Conservation (phyloP, 2,888 invertebrate species). For the Drosophila phalerata region DNA sequence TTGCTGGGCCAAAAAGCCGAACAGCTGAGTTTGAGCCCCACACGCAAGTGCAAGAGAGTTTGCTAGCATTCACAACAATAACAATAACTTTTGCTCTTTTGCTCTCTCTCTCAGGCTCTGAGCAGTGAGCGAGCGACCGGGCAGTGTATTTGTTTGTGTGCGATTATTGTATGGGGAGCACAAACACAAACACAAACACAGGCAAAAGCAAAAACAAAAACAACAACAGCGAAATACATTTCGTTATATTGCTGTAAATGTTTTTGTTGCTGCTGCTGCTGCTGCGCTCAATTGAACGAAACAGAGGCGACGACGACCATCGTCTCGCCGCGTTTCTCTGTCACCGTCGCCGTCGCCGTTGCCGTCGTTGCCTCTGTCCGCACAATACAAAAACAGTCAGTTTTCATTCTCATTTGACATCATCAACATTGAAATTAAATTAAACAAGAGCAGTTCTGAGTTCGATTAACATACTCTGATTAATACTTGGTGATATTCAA, state of each 20-base stretch:
- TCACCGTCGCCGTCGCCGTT: constrained; percentile 32
- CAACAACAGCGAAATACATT: constrained; percentile 48
- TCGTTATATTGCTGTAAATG: constrained; percentile 32
- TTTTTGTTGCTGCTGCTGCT: constrained; percentile 41
- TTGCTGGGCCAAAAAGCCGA: constrained; percentile 22
- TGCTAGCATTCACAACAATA: constrained; percentile 31
- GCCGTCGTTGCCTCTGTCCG: constrained; percentile 56
- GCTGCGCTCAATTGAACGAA: constrained; percentile 75
- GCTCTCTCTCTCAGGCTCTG: background rate
- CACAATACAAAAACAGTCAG: constrained; percentile 74
- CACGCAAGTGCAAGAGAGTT: constrained; percentile 61
- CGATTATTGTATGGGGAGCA: constrained; percentile 28
- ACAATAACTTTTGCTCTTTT: constrained; percentile 12
- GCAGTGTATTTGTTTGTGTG: constrained; percentile 34
- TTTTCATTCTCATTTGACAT: constrained; percentile 83
- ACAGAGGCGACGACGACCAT: constrained; percentile 52
- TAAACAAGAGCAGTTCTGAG: constrained; percentile 62
- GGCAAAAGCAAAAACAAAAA: constrained; percentile 39
- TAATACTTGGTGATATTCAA: constrained; percentile 45
- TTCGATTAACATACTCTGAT: constrained; percentile 46
- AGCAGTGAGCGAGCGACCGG: constrained; percentile 5
- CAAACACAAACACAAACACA: constrained; percentile 35
- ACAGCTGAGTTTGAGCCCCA: constrained; percentile 62
- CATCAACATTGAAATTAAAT: constrained; percentile 81
- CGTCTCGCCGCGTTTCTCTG: constrained; percentile 51